Evolutionary conservation across 2,888 invertebrate species (phyloP).

Genomic region (Pyralis farinalis): DNA sequence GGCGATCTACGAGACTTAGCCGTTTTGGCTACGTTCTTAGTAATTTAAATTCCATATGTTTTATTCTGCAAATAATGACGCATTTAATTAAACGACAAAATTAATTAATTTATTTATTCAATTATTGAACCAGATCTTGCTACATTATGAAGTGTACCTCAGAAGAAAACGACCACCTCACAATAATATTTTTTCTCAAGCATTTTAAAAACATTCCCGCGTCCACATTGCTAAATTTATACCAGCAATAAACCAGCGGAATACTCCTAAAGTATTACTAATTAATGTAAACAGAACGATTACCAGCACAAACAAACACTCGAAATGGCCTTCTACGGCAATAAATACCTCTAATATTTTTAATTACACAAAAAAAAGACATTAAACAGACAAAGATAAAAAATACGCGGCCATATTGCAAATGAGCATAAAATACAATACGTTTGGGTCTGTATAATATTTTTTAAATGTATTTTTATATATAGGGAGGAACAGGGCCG

Average conservation of each 20-base stretch:
- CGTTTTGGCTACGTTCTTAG: too few relatives aligned
- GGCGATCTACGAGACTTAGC: too few relatives aligned
- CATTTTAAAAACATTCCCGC: constrained; percentile 6
- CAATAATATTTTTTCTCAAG: constrained; percentile 5
- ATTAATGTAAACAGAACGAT: constrained; percentile 80
- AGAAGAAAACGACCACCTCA: too few relatives aligned
- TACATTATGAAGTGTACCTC: too few relatives aligned
- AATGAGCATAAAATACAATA: constrained; percentile 57
- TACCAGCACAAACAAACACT: constrained; percentile 69
- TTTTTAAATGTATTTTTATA: constrained; percentile 57
- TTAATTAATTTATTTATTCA: too few relatives aligned
- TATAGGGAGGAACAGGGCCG: constrained; percentile 61
- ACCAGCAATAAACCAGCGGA: constrained; percentile 67
- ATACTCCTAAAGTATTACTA: constrained; percentile 74
- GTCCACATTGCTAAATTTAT: constrained; percentile 47
- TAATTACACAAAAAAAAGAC: constrained; percentile 75
- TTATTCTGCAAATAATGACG: too few relatives aligned
- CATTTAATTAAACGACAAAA: too few relatives aligned
- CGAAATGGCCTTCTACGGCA: constrained; percentile 63
- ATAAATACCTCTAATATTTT: constrained; percentile 80
- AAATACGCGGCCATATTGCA: constrained; percentile 63
- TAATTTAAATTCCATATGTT: too few relatives aligned
- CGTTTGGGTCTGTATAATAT: constrained; percentile 26
- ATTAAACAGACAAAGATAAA: constrained; percentile 71
- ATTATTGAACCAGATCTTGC: too few relatives aligned